Conservation (phyloP, 2,797 vertebrate genomes). For the Propithecus deckenii region DNA sequence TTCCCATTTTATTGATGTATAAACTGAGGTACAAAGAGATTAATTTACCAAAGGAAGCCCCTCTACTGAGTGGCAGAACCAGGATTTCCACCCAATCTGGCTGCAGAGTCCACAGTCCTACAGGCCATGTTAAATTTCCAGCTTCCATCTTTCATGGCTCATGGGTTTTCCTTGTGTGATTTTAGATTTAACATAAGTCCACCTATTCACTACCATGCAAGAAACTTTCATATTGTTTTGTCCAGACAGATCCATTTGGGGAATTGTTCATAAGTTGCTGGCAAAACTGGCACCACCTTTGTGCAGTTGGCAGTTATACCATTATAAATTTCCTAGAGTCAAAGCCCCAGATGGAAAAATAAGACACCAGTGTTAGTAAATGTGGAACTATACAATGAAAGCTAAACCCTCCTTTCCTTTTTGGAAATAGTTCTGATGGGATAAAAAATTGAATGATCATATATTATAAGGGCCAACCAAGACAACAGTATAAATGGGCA, state of each 20-base stretch:
- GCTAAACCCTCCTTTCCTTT: slow-evolving; percentile 33
- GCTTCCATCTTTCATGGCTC: neutral
- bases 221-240: neutral
- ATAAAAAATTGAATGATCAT: slow-evolving; percentile 42
- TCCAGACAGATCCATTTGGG: neutral
- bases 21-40: neutral
- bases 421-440: slow-evolving; percentile 14
- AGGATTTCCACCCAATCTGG: neutral
- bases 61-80: neutral
- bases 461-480: slow-evolving; percentile 2
- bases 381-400: slow-evolving; percentile 13
- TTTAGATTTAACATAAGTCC: neutral
- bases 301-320: neutral
- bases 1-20: neutral
- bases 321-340: slow-evolving; percentile 18
- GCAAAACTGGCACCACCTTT: neutral
- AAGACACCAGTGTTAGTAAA: slow-evolving; percentile 23
- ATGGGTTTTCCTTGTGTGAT: neutral
- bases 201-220: neutral
- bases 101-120: neutral
- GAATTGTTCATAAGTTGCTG: neutral
- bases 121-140: neutral
- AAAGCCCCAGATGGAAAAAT: slow-evolving; percentile 29
- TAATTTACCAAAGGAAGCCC: neutral
- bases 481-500: neutral